Conservation (phyloP, 1,140 invertebrate species). For the Rhagoletis pomonella region DNA sequence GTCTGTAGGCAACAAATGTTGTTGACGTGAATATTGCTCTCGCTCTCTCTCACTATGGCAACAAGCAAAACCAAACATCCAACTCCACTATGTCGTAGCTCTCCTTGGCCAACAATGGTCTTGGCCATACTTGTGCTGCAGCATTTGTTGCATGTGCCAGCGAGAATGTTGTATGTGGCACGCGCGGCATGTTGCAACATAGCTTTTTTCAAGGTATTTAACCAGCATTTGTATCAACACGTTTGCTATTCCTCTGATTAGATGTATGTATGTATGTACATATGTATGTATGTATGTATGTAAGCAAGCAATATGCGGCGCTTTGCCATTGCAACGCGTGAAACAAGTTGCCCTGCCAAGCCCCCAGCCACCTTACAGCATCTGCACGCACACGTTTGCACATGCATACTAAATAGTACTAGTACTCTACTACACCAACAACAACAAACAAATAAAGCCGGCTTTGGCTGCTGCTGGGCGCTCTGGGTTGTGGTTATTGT, state of each 20-base stretch:
- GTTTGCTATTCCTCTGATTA: background rate
- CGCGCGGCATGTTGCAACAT: conserved; percentile 43
- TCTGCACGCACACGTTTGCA: background rate
- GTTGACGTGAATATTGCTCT: background rate
- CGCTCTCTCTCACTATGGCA: background rate
- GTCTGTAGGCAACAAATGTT: conserved; percentile 32
- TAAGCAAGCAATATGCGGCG: too few species aligned
- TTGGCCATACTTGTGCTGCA: conserved; percentile 24
- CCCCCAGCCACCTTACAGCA: background rate
- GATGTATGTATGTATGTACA: background rate
- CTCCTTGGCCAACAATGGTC: background rate
- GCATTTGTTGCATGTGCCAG: conserved; percentile 45
- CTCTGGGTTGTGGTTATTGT: background rate
- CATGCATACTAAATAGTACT: background rate
- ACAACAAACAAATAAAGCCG: conserved; percentile 51
- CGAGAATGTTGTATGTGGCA: conserved; percentile 47
- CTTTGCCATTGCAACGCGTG: background rate
- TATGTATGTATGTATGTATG: background rate
- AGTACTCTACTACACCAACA: background rate
- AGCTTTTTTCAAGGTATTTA: background rate
- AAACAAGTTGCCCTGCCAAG: background rate
- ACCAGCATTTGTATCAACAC: background rate
- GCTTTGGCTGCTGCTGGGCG: conserved; percentile 32
- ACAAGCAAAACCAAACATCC: too few species aligned
- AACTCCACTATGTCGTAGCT: background rate